Evolutionary conservation across 2,113 vertebrate species (phyloP).

Genomic region (Sphyrna mokarran): DNA sequence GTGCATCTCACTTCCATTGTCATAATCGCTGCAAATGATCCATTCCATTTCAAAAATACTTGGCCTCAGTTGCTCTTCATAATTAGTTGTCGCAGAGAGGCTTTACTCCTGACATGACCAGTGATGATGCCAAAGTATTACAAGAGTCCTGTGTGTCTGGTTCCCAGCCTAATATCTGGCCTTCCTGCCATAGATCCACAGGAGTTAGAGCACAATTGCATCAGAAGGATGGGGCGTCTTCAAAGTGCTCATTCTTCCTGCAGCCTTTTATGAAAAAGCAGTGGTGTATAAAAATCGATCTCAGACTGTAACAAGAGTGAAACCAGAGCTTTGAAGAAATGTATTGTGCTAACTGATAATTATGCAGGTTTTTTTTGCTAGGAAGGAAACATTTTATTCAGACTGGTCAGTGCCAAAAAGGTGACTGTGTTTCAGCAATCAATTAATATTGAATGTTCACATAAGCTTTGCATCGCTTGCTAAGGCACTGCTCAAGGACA

Average conservation of each 20-base stretch:
- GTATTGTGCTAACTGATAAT: background rate
- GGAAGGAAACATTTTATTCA: background rate
- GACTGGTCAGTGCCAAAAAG: background rate
- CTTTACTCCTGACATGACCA: background rate
- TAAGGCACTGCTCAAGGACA: slow-evolving; percentile 35
- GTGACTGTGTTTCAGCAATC: slow-evolving; percentile 1
- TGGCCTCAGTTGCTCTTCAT: no score
- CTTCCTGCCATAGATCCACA: background rate
- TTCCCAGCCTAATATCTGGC: background rate
- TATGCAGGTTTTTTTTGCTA: background rate
- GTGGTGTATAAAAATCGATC: background rate
- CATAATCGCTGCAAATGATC: no score
- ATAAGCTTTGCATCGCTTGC: slow-evolving; percentile 17
- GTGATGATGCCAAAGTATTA: background rate
- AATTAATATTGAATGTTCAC: slow-evolving; percentile 33
- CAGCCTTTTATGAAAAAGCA: background rate
- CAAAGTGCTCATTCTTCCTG: background rate
- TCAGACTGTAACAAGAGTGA: background rate
- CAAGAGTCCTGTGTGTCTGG: background rate
- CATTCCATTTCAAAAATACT: no score
- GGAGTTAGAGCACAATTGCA: background rate
- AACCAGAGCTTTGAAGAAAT: background rate
- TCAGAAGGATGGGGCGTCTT: background rate
- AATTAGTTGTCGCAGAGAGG: no score
- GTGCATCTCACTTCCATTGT: no score